Percentiles rank a stretch among this genome's conserved stretches.
Conservation (phyloP, 2,888 invertebrate genomes). For the Heliconius ethilla region DNA sequence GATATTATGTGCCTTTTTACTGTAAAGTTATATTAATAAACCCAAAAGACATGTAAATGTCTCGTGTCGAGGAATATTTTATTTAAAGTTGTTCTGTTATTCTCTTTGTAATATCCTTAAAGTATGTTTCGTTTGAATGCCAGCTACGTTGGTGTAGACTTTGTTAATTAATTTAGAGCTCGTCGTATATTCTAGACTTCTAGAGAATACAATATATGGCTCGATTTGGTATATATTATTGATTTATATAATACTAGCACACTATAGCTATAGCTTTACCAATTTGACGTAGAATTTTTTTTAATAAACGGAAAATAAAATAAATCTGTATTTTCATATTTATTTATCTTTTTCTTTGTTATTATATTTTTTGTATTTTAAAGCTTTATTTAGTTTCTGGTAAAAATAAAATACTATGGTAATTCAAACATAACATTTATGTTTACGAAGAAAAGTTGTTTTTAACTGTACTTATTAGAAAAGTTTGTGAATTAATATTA, state of each 20-base stretch:
- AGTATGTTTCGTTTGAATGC: background rate
- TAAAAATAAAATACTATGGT: too few species aligned
- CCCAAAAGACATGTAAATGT: background rate
- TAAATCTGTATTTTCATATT: too few species aligned
- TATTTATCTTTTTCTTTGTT: too few species aligned
- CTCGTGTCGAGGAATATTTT: background rate
- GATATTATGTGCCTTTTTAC: background rate
- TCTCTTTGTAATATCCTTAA: background rate
- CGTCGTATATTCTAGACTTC: background rate
- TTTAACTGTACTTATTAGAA: background rate
- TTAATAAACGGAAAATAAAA: too few species aligned
- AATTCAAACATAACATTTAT: too few species aligned
- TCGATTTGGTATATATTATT: background rate
- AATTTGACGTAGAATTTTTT: too few species aligned
- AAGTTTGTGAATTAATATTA: too few species aligned
- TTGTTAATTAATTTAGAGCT: slow-evolving; percentile 11
- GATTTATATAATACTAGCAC: too few species aligned
- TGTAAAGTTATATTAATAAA: background rate
- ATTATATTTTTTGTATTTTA: too few species aligned
- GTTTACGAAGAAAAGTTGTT: background rate
- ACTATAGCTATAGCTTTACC: too few species aligned
- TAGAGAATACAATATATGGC: background rate
- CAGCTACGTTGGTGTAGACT: slow-evolving; percentile 1
- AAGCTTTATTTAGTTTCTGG: too few species aligned
- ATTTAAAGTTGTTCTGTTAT: slow-evolving; percentile 5